Conservation (phyloP, 2,797 vertebrate species). For the Mormyrus hasselquistii region DNA sequence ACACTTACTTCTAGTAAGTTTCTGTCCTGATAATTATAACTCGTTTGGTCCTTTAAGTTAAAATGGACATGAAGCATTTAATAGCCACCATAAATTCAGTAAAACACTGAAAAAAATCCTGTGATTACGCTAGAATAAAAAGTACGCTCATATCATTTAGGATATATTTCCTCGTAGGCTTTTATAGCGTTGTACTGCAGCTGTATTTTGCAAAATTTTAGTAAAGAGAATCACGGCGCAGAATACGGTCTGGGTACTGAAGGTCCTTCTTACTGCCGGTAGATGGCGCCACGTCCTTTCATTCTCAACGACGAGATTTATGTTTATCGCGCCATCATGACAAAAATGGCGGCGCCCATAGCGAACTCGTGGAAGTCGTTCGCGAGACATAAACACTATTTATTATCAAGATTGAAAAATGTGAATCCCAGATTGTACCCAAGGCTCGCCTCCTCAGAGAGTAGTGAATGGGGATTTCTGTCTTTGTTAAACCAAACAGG, state of each 20-base stretch:
- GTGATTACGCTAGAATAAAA: background rate
- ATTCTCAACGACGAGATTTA: background rate
- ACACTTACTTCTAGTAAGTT: background rate
- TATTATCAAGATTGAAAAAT: background rate
- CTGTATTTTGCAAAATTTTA: background rate
- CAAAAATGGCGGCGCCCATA: constrained; percentile 64
- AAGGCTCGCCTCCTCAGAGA: constrained; percentile 25
- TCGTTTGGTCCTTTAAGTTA: background rate
- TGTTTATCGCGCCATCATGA: constrained; percentile 27
- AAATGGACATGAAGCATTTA: background rate
- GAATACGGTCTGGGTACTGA: background rate
- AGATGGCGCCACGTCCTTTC: background rate
- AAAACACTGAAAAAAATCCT: background rate
- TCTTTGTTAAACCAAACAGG: constrained; percentile 64
- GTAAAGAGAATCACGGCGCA: background rate
- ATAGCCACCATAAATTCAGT: background rate
- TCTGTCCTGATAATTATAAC: background rate
- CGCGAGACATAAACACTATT: background rate
- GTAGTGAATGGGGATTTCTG: constrained; percentile 46
- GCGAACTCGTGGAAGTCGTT: constrained; percentile 9
- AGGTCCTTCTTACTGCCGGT: background rate
- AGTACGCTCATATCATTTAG: background rate
- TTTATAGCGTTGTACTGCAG: background rate
- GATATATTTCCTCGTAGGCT: background rate
- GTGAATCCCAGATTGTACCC: background rate